phyloP scores from a whole-genome alignment of 1,140 invertebrate genomes.

The Triops cancriformis region DNA sequence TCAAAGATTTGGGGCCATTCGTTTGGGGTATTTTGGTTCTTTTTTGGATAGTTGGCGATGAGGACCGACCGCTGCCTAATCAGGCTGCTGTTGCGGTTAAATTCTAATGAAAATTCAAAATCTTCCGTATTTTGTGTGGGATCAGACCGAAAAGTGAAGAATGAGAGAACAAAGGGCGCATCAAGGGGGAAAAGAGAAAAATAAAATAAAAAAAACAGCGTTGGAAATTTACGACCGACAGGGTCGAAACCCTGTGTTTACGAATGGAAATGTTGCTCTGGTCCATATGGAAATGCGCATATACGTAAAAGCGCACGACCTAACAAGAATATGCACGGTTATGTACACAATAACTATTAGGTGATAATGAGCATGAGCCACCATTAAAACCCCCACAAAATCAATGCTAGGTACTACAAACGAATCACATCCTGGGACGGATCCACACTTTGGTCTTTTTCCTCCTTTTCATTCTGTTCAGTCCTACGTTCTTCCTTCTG shows the following conservation, averaged over 20 bases:
- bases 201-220: neutral
- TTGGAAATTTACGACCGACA: neutral
- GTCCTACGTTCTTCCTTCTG: neutral
- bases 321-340: neutral
- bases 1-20: no score
- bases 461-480: neutral
- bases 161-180: neutral
- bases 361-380: neutral
- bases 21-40: no score
- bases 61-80: neutral
- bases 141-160: no score
- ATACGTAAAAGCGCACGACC: neutral
- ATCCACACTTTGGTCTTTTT: neutral
- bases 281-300: neutral
- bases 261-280: conserved; percentile 9
- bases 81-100: neutral
- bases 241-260: conserved; percentile 12
- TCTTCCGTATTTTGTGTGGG: neutral
- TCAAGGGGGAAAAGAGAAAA: neutral
- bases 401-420: neutral
- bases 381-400: neutral
- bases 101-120: neutral
- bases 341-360: conserved; percentile 1
- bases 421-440: neutral
- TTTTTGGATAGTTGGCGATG: neutral